Evolutionary conservation across 2,113 vertebrate species (phyloP), one percentile per base, ranked within the genome.

Genomic region (Passer domesticus): DNA sequence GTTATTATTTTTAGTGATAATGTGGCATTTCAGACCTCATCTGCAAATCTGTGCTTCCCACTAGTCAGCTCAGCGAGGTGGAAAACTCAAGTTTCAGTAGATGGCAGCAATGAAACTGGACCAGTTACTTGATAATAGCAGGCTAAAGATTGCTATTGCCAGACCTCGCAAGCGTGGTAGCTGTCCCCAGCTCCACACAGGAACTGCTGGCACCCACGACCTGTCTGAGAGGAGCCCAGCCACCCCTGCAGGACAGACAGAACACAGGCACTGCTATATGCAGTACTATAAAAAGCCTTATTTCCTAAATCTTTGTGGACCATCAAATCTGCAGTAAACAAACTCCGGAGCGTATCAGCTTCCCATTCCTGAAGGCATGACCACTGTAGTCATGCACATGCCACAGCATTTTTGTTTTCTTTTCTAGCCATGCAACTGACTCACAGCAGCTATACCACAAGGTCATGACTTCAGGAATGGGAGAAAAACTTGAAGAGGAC

Each of bases 21-120:
- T 79, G 83, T 88, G 89, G 92, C 94, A 86, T 95, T 94, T 94
- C 91, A 92, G 89, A 90, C 39, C n/a, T 92, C 60, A 70, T 67
- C 39, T 35, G 19, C 41, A 56, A 39, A 60, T 56, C 13, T 47
- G 5, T 33, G 52, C 35, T 84, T 81, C 68, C 73, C 52, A 14
- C 25, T 55, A 21, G 21, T 18, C 73, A 68, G 50, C 56, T 55
- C 46, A 55, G 5, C 13, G 39, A 83, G 30, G 21, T 13, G 21
- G 43, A 86, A 80, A 83, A 64, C 41, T 49, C 76, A 52, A 33
- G 53, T 81, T 92, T 87, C 83, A 59, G 59, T 12, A 93, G 69
- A 35, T 64, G 68, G 86, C 68, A 93, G 80, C 73, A 83, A 89
- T 17, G 43, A 81, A 93, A 75, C 60, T 6, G 39, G 21, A 47